Conservation (phyloP, 2,797 vertebrate genomes). For the Amblyopsis hoosieri region DNA sequence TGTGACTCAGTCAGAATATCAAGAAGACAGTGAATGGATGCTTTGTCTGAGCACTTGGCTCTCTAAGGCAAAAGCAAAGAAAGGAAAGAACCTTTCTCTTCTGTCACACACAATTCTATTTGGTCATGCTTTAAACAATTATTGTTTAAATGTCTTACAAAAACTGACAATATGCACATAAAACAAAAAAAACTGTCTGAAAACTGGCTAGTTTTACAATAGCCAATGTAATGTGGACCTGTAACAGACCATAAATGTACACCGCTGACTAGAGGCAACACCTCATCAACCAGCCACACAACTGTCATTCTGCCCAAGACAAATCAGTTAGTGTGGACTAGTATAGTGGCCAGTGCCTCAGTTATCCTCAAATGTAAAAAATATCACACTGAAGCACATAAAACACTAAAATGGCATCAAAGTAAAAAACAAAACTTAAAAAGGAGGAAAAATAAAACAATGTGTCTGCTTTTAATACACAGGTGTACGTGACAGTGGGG, state of each 20-base stretch:
- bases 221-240: slow-evolving; percentile 69
- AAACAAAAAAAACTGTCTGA: slow-evolving; percentile 79
- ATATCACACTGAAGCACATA: slow-evolving; percentile 71
- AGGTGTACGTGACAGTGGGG: slow-evolving; percentile 85
- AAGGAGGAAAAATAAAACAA: slow-evolving; percentile 66
- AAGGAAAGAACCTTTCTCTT: slow-evolving; percentile 73
- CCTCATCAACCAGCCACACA: slow-evolving; percentile 67
- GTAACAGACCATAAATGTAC: slow-evolving; percentile 82
- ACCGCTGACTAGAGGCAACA: slow-evolving; percentile 78
- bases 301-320: slow-evolving; percentile 78
- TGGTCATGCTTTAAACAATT: slow-evolving; percentile 84
- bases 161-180: slow-evolving; percentile 80
- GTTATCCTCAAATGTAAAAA: slow-evolving; percentile 59
- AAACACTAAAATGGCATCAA: slow-evolving; percentile 77
- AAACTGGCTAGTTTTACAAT: slow-evolving; percentile 75
- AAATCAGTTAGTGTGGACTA: slow-evolving; percentile 57
- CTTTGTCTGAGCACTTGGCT: slow-evolving; percentile 60
- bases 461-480: slow-evolving; percentile 85
- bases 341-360: slow-evolving; percentile 61
- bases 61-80: slow-evolving; percentile 81
- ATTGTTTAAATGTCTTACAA: slow-evolving; percentile 69
- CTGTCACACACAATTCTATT: slow-evolving; percentile 75
- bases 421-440: slow-evolving; percentile 68
- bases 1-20: slow-evolving; percentile 63
- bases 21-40: slow-evolving; percentile 62